Base-by-base conservation (phyloP, 2,113 vertebrate genomes). In the Nyctereutes procyonoides region DNA sequence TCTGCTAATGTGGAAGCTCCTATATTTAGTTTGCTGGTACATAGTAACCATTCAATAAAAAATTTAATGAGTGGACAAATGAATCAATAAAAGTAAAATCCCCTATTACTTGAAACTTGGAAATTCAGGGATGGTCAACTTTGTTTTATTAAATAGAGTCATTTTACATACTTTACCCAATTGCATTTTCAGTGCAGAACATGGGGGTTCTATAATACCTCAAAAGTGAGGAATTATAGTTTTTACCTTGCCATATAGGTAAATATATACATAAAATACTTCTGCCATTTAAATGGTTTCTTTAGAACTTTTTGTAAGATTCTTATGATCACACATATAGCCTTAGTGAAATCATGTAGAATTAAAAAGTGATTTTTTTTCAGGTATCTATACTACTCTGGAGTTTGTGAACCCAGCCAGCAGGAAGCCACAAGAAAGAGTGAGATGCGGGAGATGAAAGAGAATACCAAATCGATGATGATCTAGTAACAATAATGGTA, bases 331-430 rank as follows among this genome's bases (percentile, higher is more conserved):
- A 93, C 2, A 76, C 14, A 82, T 1, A 43, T 5, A 69, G 60
- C 19, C 30, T 63, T 63, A 16, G 24, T 82, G 62, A 91, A 88
- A 76, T 86, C 91, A 95, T 79, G 3, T 74, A 95, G 53, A 96
- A 95, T 91, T 96, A 73, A 82, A 97, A 97, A 92, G 58, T 83
- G 24, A 85, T 63, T 86, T 96, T 48, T 48, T 84, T 90, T 85
- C 55, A 63, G 7, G 22, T 88, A 38, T 77, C 79, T 43, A 56
- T 73, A 69, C 17, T 53, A 14, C n/a, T 77, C 48, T 56, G 28
- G 2, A 91, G 55, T 91, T 88, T 95, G 28, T 74, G 83, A 95
- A 30, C 0, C 53, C 20, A 62, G 56, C 1, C 77, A 86, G 93
- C 56, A 95, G 89, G 96, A 95, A 96, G 15, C 85, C 35, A 53